phyloP scores from a whole-genome alignment of 2,888 invertebrate species.

The Catocala sponsa region DNA sequence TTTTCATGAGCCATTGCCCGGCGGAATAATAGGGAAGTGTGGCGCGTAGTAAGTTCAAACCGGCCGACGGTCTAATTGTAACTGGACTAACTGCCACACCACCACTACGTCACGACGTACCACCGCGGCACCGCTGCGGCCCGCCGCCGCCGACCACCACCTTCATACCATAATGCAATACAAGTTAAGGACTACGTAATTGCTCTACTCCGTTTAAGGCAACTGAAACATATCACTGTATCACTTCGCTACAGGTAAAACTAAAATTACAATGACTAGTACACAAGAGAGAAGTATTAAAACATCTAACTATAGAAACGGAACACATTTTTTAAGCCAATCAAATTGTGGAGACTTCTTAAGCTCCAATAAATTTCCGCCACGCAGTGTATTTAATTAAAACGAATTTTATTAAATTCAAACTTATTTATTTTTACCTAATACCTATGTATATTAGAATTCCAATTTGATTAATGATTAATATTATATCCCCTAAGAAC shows the following conservation, averaged over 20 bases:
- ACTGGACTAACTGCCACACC: slow-evolving; percentile 63
- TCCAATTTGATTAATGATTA: too few relatives aligned
- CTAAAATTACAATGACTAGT: too few relatives aligned
- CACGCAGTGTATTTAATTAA: slow-evolving; percentile 6
- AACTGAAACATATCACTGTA: slow-evolving; percentile 12
- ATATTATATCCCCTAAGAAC: too few relatives aligned
- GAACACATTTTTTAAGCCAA: slow-evolving; percentile 2
- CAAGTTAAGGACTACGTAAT: slow-evolving; percentile 53
- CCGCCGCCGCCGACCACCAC: slow-evolving; percentile 31
- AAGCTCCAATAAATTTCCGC: slow-evolving; percentile 2
- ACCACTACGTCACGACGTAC: slow-evolving; percentile 53
- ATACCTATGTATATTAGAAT: too few relatives aligned
- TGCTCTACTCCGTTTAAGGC: slow-evolving; percentile 32
- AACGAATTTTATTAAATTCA: too few relatives aligned
- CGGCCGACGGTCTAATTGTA: slow-evolving; percentile 70
- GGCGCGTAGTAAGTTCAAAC: slow-evolving; percentile 62
- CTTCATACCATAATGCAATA: slow-evolving; percentile 53
- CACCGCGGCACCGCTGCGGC: slow-evolving; percentile 29
- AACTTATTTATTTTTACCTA: too few relatives aligned
- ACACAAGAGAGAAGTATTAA: neutral
- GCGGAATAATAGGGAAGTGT: slow-evolving; percentile 40
- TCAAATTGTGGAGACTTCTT: neutral
- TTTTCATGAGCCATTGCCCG: slow-evolving; percentile 61
- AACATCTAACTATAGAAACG: neutral
- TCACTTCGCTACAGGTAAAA: neutral